These are phyloP conservation scores for Sturnira hondurensis DNA, from an alignment of 2,113 vertebrate species.

Conservation along the genomic window DNA sequence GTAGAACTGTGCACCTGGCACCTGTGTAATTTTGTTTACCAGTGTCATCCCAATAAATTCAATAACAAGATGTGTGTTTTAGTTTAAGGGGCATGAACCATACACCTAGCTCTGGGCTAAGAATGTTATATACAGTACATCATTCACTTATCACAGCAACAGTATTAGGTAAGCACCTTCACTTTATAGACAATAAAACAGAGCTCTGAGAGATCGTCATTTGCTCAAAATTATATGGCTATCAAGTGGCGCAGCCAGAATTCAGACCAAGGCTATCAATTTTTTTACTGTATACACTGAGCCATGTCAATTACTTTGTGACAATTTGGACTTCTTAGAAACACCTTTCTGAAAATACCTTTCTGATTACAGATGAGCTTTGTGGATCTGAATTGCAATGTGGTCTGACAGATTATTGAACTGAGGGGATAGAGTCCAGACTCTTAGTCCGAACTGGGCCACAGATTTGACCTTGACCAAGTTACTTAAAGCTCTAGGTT, in stretches of 20 bases:
- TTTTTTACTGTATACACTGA: not conserved
- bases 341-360: not conserved
- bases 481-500: not conserved
- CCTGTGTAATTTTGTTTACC: no score
- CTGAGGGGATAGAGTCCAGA: not conserved
- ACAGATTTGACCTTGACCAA: not conserved
- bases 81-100: not conserved
- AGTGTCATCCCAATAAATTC: no score
- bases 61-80: no score
- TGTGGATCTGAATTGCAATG: not conserved
- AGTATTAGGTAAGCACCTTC: not conserved
- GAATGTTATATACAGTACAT: not conserved
- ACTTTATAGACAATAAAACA: not conserved
- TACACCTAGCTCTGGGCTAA: not conserved
- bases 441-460: not conserved
- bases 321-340: not conserved
- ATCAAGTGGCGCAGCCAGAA: not conserved
- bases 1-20: no score
- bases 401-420: not conserved
- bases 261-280: not conserved
- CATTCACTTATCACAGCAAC: not conserved
- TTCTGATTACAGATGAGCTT: not conserved
- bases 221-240: not conserved
- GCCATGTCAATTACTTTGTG: not conserved
- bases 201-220: not conserved